A percentile compares a stretch with the other conserved stretches of the same genome.
Conservation (phyloP, 2,113 vertebrate genomes). For the Prunella fulvescens region DNA sequence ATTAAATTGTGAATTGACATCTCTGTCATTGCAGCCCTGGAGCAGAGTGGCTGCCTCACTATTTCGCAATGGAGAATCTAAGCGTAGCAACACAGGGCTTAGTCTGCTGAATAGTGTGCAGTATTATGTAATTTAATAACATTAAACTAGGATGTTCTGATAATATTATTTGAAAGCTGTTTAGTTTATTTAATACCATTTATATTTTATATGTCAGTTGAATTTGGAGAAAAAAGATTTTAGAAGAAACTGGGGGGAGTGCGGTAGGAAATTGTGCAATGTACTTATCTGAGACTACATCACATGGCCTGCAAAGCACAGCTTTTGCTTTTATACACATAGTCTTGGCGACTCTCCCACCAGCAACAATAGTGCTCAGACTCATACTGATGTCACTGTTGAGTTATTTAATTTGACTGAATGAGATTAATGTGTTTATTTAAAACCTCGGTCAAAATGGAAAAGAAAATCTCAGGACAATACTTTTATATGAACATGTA, state of each 20-base stretch:
- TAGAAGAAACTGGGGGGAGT: background rate
- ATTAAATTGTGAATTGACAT: conserved; percentile 3
- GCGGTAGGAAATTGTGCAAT: background rate
- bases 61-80: conserved; percentile 8
- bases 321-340: conserved; percentile 55
- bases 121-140: conserved; percentile 17
- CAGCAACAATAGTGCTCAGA: conserved; percentile 55
- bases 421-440: conserved; percentile 69
- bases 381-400: conserved; percentile 70
- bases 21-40: background rate
- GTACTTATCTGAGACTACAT: conserved; percentile 25
- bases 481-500: conserved; percentile 30
- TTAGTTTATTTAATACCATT: conserved; percentile 1
- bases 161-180: conserved; percentile 16
- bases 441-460: conserved; percentile 63
- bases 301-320: background rate
- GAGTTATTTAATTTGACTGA: conserved; percentile 69
- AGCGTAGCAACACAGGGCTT: background rate
- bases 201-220: background rate
- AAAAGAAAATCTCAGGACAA: conserved; percentile 40
- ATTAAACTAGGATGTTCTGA: conserved; percentile 7
- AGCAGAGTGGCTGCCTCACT: background rate
- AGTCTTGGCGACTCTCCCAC: conserved; percentile 48
- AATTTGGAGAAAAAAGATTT: background rate
- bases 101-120: background rate